Base-by-base conservation (phyloP, 1,140 invertebrate species). In the Formica selysi region DNA sequence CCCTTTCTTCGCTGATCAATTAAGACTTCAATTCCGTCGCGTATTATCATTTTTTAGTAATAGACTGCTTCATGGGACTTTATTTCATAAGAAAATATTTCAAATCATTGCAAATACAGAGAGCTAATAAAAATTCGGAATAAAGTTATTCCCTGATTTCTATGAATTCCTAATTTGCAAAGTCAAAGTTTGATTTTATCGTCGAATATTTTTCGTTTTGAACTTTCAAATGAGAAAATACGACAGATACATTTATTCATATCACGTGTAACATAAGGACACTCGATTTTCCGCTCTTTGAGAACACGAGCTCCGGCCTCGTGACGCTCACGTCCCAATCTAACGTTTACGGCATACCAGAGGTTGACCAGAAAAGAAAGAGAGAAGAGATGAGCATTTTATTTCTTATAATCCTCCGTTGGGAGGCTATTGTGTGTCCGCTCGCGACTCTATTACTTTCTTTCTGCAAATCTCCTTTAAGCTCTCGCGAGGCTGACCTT, bases 381-480 rank as follows among this genome's bases (percentile, higher is more conserved):
- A 5, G 38, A 57, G 16, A 26, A 16, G 16, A 13, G 68, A 61
- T 41, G 38, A 26, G 29, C 26, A 8, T 74, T 74, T 83, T 83
- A 83, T 83, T 73, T 61, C 19, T 81, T 74, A 51, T 8, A n/a
- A 10, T 48, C 8, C 44, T 26, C 16, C 41, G 19, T 38, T 5
- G 32, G 22, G 1, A 80, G 22, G 36, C 26, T 29, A 3, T 74
- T 22, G 13, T 80, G 65, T 73, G 10, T 61, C 16, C 16, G 19
- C 13, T n/a, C 32, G 22, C 32, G 26, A 59, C 29, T 81, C 36
- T 61, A 73, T 61, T 81, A 81, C 22, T n/a, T 54, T 62, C 61
- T 6, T 62, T 48, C 26, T 13, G 54, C 57, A 83, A 83, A 83
- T 83, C 54, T 73, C 57, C n/a, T 26, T 81, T n/a, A 54, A 7